Percentiles rank a stretch among this genome's conserved stretches.
Evolutionary conservation across 1,140 invertebrate species (phyloP).

Genomic region (Trachymyrmex cornetzi): DNA sequence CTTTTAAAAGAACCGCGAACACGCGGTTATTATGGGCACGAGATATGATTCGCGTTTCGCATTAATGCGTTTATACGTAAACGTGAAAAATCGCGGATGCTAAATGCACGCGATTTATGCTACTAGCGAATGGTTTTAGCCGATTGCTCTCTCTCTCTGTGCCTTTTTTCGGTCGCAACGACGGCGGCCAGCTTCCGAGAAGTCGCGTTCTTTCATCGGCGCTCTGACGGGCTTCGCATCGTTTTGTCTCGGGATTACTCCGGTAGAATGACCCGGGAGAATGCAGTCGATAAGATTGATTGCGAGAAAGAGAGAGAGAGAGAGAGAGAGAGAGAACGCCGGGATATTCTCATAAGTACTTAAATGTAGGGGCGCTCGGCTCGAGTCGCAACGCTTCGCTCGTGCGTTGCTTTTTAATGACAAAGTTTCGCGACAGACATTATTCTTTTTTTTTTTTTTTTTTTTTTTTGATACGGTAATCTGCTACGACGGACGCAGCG

Average conservation of each 20-base stretch:
- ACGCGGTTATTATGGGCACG: constrained; percentile 65
- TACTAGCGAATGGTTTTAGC: constrained; percentile 79
- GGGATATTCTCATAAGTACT: constrained; percentile 47
- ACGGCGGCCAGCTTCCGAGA: constrained; percentile 53
- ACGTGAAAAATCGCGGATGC: constrained; percentile 73
- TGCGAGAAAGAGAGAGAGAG: constrained; percentile 5
- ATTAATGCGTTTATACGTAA: constrained; percentile 71
- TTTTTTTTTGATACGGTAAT: constrained; percentile 66
- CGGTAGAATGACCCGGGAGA: constrained; percentile 33
- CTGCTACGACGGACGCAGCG: constrained; percentile 39
- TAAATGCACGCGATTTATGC: constrained; percentile 79
- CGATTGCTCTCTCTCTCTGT: background rate
- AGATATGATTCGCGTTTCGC: constrained; percentile 76
- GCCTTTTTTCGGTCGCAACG: background rate
- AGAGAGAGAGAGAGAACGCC: constrained; percentile 18
- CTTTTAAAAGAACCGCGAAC: constrained; percentile 74
- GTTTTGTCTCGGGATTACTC: constrained; percentile 55
- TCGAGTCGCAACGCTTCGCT: background rate
- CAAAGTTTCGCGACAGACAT: constrained; percentile 10
- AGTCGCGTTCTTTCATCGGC: constrained; percentile 52
- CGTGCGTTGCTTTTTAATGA: constrained; percentile 35
- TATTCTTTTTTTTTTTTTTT: background rate
- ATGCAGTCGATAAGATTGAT: constrained; percentile 60
- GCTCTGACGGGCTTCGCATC: constrained; percentile 54
- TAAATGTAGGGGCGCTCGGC: constrained; percentile 33